Base-by-base conservation (phyloP, 2,113 vertebrate species). In the Gobiocypris rarus region DNA sequence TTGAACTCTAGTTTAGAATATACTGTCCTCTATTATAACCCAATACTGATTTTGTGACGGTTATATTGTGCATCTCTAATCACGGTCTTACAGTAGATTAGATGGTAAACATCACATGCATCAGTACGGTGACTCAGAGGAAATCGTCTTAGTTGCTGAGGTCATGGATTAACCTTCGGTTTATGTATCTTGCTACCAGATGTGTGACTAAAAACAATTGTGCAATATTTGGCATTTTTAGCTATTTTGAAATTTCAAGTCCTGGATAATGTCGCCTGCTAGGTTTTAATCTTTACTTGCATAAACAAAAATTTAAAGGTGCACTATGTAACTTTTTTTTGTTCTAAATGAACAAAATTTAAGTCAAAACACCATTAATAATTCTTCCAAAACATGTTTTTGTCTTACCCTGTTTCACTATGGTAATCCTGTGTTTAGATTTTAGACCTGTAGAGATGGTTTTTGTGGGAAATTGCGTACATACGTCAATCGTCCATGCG, bases 141-240 rank as follows among this genome's bases (percentile, higher is more conserved):
- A 80, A 65, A 80, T 65, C 77, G 14, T 63, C 7, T 80, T 80
- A 65, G 9, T 50, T 28, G 19, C 59, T 31, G 13, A 15, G 76
- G 50, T 70, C 67, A 54, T 14, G 19, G 61, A 56, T 80, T 75
- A 75, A 54, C 26, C 79, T 59, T 41, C 22, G 75, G 28, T 48
- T 43, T 79, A 48, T 28, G 38, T 41, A 8, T 41, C 43, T 65
- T 63, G 38, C 58, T 50, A 31, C 43, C 77, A 50, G n/a, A 85
- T 85, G 70, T 65, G 71, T 63, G 58, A 58, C 14, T 79, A 45
- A 54, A 41, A 31, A 24, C n/a, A 31, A 61, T 3, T 85, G 48
- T 28, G 28, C 78, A 41, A 50, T 78, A 73, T 83, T 50, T 75
- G 76, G 38, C 24, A 73, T 87, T 73, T 82, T 48, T 65, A 58